Conservation (phyloP, 2,113 vertebrate genomes). For the Paramormyrops kingsleyae region DNA sequence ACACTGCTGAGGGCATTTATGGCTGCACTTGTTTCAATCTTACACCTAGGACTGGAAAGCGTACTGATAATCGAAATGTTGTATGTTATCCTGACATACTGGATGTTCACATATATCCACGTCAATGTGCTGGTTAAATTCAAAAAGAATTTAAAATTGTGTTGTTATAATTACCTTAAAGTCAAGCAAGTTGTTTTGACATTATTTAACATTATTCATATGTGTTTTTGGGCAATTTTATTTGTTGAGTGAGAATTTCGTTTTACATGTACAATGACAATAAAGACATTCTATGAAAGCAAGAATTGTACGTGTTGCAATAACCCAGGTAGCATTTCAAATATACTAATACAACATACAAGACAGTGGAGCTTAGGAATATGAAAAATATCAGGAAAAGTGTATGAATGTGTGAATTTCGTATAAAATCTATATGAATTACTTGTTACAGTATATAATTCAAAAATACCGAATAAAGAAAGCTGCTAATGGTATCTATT, state of each 20-base stretch:
- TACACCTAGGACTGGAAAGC: neutral
- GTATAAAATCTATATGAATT: neutral
- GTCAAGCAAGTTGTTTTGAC: neutral
- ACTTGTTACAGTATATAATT: neutral
- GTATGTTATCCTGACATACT: neutral
- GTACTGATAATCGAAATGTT: neutral
- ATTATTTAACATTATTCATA: neutral
- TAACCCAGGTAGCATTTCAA: neutral
- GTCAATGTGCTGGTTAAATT: neutral
- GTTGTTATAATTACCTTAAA: neutral
- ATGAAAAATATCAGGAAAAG: neutral
- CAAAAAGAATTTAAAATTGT: neutral
- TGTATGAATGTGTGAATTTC: neutral
- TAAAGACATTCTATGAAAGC: neutral
- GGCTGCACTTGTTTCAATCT: neutral
- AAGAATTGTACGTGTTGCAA: neutral
- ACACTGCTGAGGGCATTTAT: neutral
- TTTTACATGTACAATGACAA: neutral
- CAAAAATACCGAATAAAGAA: neutral
- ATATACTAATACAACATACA: neutral
- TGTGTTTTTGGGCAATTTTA: neutral
- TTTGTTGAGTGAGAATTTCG: neutral
- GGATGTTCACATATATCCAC: neutral
- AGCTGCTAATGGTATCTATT: neutral
- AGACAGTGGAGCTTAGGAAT: neutral